Conservation (phyloP, 2,797 vertebrate species). For the Syngnathus rostellatus region DNA sequence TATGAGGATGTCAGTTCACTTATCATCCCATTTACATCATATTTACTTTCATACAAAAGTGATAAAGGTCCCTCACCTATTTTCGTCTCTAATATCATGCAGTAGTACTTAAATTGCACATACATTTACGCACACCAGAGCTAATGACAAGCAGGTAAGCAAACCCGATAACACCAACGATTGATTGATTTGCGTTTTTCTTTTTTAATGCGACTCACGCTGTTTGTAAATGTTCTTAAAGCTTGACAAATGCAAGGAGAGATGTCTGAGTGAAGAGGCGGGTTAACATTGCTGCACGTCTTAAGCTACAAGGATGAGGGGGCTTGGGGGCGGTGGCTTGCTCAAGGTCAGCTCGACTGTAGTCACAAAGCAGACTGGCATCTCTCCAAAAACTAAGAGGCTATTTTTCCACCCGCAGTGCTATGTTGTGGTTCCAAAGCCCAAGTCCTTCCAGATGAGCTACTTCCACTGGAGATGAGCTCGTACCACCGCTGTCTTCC, state of each 20-base stretch:
- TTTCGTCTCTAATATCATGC: neutral
- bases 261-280: no score
- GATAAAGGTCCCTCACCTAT: conserved; percentile 25
- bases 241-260: neutral
- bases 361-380: no score
- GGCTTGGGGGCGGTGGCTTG: no score
- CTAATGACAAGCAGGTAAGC: conserved; percentile 1
- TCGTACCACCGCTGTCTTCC: no score
- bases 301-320: no score
- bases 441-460: no score
- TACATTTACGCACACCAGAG: neutral
- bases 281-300: no score
- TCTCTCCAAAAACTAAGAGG: no score
- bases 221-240: neutral
- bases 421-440: no score
- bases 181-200: neutral
- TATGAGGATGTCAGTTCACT: conserved; percentile 25
- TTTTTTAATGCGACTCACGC: neutral
- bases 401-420: no score
- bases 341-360: no score
- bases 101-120: neutral
- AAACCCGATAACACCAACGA: conserved; percentile 2
- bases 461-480: no score
- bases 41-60: conserved; percentile 46
- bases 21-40: conserved; percentile 30